Base-by-base conservation (phyloP, 2,113 vertebrate genomes). In the Xiphophorus maculatus region DNA sequence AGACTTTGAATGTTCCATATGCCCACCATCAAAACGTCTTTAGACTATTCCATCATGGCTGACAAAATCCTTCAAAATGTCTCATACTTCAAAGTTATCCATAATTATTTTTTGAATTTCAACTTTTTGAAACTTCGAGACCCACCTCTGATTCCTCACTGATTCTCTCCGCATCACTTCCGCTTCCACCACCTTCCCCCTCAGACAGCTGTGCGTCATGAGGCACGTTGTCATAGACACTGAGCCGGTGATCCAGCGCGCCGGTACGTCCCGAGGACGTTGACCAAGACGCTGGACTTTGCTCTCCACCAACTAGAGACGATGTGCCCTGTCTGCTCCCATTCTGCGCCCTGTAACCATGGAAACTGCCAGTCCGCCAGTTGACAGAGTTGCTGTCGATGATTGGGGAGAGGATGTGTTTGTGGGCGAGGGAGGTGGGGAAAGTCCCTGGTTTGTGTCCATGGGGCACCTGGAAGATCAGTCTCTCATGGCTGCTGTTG, bases 381-480 rank as follows among this genome's bases (percentile, higher is more conserved):
- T 94, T 96, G 74, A 96, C 82, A 0, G 94, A 93, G 37, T 92
- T 91, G 84, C 63, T 84, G 77, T 96, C 92, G 19, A 80, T 61
- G 82, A 80, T 30, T 66, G 84, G 70, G 60, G 83, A 69, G 29
- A 87, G 35, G 68, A 65, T 7, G 5, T 83, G 88, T 60, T 91
- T 92, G 17, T 94, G 93, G 0, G 88, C 86, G 14, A 97, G 95
- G 3, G 89, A 92, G 66, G 88, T 94, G 42, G 96, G 96, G 87
- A 97, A 97, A 2, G 96, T 96, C 22, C 96, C 96, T 4, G 96
- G 96, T 81, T 96, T 97, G 85, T 97, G 96, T 67, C 94, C 95
- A 0, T 91, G 92, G 12, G 96, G 95, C 66, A 96, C 88, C 5
- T 96, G 93, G 91, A 96, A 97, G 51, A 95, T 60, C 54, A 95